Evolutionary conservation across 2,113 vertebrate genomes (phyloP).

Genomic region (Empidonax traillii): DNA sequence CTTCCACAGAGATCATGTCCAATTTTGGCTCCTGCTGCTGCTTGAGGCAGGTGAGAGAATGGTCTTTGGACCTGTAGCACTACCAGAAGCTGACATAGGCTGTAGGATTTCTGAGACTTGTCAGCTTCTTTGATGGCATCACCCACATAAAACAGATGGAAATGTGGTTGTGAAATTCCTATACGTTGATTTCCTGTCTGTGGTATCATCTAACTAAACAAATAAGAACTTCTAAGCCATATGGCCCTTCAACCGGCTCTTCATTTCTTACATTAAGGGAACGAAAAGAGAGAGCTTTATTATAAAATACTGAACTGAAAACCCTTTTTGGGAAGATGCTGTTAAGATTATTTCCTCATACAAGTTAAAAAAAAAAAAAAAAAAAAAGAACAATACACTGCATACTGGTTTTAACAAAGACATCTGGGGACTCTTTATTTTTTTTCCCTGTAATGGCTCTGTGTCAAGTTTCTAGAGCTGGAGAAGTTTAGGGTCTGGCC

Average conservation of each 20-base stretch:
- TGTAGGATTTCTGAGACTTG: slow-evolving; percentile 43
- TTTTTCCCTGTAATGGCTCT: background rate
- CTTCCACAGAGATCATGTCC: background rate
- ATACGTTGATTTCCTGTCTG: slow-evolving; percentile 58
- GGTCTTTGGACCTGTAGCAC: slow-evolving; percentile 1
- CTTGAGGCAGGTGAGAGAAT: slow-evolving; percentile 12
- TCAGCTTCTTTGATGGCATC: slow-evolving; percentile 44
- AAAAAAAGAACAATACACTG: background rate
- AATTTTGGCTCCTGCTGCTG: background rate
- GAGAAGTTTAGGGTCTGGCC: background rate
- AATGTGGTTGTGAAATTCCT: slow-evolving; percentile 53
- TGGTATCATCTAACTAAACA: slow-evolving; percentile 53
- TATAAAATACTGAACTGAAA: background rate
- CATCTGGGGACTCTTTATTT: background rate
- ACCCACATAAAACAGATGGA: slow-evolving; percentile 60
- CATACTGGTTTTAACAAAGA: background rate
- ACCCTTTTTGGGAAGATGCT: background rate
- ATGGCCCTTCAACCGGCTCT: slow-evolving; percentile 9
- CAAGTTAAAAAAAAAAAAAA: background rate
- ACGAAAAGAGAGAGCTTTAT: background rate
- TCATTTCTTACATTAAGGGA: background rate
- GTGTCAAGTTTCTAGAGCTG: background rate
- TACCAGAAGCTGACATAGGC: slow-evolving; percentile 39
- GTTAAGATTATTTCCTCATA: background rate
- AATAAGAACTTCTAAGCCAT: slow-evolving; percentile 52